A percentile compares a stretch with the other conserved stretches of the same genome.
Evolutionary conservation across 92 coral and sea anemone species (phyloP).

Genomic region (Actinostola sp.): DNA sequence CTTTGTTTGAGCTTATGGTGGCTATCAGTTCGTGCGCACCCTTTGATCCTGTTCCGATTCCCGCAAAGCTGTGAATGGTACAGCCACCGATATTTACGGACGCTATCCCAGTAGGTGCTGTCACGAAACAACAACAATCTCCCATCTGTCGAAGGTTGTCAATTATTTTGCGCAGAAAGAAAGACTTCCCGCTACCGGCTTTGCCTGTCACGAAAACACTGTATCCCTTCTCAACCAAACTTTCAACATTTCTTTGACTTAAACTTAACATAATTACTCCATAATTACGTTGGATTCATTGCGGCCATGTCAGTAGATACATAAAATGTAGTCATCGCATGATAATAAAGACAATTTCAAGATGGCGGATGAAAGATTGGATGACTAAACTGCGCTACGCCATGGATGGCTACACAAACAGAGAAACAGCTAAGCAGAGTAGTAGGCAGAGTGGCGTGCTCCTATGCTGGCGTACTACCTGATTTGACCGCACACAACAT

Average conservation of each 20-base stretch:
- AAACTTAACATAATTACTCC: neutral
- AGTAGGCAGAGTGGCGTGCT: too few relatives aligned
- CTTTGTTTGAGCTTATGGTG: conserved; percentile 12
- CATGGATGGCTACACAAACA: too few relatives aligned
- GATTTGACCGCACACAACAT: too few relatives aligned
- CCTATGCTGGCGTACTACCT: too few relatives aligned
- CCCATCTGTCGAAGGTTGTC: conserved; percentile 2
- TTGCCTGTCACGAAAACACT: conserved; percentile 50
- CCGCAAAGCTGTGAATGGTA: conserved; percentile 34
- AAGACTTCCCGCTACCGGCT: conserved; percentile 30
- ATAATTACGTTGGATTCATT: neutral
- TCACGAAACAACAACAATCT: conserved; percentile 8
- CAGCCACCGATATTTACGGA: conserved; percentile 42
- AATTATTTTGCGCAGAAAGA: conserved; percentile 9
- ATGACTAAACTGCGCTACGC: too few relatives aligned
- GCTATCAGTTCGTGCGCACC: conserved; percentile 41
- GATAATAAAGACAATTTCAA: too few relatives aligned
- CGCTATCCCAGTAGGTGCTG: conserved; percentile 45
- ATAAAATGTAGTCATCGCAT: too few relatives aligned
- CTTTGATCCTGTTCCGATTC: conserved; percentile 29
- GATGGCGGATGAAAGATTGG: too few relatives aligned
- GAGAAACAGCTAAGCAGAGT: neutral
- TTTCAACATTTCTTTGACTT: conserved; percentile 21
- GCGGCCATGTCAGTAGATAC: too few relatives aligned
- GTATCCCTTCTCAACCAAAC: conserved; percentile 22